Conservation (phyloP, 2,888 invertebrate species). For the Cynaeus angustus region DNA sequence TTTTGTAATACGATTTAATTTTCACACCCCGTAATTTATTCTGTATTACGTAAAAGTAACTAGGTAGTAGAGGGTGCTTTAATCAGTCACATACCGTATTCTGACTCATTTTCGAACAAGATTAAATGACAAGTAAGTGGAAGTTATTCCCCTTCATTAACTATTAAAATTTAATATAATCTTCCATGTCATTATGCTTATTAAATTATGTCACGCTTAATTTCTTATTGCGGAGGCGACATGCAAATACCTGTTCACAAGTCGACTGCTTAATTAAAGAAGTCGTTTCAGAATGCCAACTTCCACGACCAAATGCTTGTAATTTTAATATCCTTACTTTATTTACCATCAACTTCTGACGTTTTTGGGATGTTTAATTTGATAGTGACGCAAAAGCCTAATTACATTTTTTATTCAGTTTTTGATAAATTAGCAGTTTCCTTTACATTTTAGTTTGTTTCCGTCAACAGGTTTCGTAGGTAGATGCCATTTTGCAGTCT, state of each 20-base stretch:
- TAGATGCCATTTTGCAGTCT: neutral
- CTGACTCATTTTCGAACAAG: slow-evolving; percentile 34
- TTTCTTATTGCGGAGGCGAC: slow-evolving; percentile 23
- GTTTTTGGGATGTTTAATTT: neutral
- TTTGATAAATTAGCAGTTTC: too few relatives aligned
- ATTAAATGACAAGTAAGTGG: slow-evolving; percentile 38
- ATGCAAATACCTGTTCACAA: slow-evolving; percentile 12
- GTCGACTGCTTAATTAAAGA: neutral
- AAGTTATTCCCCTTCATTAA: slow-evolving; percentile 39
- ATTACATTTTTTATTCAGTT: too few relatives aligned
- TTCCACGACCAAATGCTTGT: neutral
- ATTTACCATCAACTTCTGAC: too few relatives aligned
- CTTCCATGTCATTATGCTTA: slow-evolving; percentile 37
- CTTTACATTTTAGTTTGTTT: too few relatives aligned
- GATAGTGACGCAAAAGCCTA: neutral
- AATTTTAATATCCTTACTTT: too few relatives aligned
- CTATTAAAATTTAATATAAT: slow-evolving; percentile 39
- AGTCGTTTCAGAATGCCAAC: neutral
- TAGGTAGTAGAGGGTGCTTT: slow-evolving; percentile 36
- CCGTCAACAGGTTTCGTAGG: too few relatives aligned
- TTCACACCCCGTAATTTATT: slow-evolving; percentile 51
- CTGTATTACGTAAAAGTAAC: slow-evolving; percentile 47
- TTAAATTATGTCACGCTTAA: slow-evolving; percentile 32
- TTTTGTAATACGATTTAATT: slow-evolving; percentile 46
- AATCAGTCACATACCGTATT: slow-evolving; percentile 46